Conservation (phyloP, 2,888 invertebrate species). For the Mythimna loreyi region DNA sequence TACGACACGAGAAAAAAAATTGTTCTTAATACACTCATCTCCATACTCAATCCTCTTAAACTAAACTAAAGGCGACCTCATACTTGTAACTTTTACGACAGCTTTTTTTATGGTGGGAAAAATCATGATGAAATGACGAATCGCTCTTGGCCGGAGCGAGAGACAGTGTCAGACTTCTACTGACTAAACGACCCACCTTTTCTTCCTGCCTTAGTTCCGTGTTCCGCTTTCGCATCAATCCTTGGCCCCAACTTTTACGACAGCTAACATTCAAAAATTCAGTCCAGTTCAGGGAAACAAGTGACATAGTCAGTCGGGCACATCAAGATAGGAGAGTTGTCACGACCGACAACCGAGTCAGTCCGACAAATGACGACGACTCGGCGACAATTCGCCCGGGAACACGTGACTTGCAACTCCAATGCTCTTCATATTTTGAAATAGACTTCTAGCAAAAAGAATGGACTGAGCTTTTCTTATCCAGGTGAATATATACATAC, state of each 20-base stretch:
- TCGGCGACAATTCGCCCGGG: constrained; percentile 63
- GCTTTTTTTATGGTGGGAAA: too few species aligned
- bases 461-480: not conserved
- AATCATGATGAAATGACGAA: too few species aligned
- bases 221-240: too few species aligned
- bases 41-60: too few species aligned
- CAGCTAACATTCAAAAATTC: constrained; percentile 20
- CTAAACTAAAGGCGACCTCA: not conserved
- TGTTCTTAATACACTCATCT: too few species aligned
- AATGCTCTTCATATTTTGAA: constrained; percentile 46
- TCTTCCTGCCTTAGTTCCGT: too few species aligned
- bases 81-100: constrained; percentile 3
- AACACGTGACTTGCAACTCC: constrained; percentile 63
- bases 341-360: constrained; percentile 71
- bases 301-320: constrained; percentile 24
- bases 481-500: not conserved
- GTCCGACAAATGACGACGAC: constrained; percentile 67
- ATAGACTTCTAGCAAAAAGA: constrained; percentile 10
- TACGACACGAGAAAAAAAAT: too few species aligned
- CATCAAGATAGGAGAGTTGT: constrained; percentile 68
- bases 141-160: too few species aligned
- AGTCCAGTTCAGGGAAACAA: constrained; percentile 39
- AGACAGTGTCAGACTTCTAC: too few species aligned
- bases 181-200: too few species aligned
- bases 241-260: constrained; percentile 11